Evolutionary conservation across 2,113 vertebrate genomes (phyloP), one percentile per base, ranked within the genome.

Genomic region (Petaurus breviceps): DNA sequence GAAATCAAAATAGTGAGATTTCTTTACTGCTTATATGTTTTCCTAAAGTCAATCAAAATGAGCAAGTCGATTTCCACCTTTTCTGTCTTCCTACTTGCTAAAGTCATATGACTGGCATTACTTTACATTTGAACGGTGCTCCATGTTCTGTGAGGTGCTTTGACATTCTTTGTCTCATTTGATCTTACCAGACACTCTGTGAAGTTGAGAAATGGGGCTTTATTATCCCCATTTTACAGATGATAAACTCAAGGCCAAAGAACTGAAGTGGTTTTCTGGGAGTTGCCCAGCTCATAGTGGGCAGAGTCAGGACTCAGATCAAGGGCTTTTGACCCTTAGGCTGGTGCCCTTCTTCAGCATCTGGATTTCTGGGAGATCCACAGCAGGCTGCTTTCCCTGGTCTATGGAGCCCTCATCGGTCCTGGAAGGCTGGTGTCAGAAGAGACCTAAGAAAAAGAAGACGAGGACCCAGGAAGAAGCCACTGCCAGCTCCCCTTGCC

Each of bases 241-340:
- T 94, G 94, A 97, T 94, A 97, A 97, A 98, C 92, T 68, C 0
- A 1, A 93, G 84, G 93, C 94, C 98, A 96, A 91, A 46, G 90
- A 96, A 43, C 90, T 91, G 46, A 43, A 94, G 28, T 68, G 97
- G 95, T 91, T 96, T 95, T 51, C 96, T 97, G 94, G 50, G 50
- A 54, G 92, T 94, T 96, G 89, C 50, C 54, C 47, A 90, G 14
- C 26, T 94, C 95, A 51, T 1, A 90, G 1, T 54, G 50, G 92
- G 90, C 95, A 97, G 97, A 96, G 96, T 97, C 95, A 97, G 97
- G 94, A 90, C 93, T 97, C 91, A 93, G 51, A 89, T 94, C 91
- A 91, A 47, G 89, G 49, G 47, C 10, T 52, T 46, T 90, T 95
- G 43, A 22, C 61, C 54, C 91, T 94, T 54, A 95, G 96, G 93